These are phyloP conservation scores for Emydoidea blandingii DNA, from an alignment of 2,797 vertebrate genomes.

Conservation along the genomic window DNA sequence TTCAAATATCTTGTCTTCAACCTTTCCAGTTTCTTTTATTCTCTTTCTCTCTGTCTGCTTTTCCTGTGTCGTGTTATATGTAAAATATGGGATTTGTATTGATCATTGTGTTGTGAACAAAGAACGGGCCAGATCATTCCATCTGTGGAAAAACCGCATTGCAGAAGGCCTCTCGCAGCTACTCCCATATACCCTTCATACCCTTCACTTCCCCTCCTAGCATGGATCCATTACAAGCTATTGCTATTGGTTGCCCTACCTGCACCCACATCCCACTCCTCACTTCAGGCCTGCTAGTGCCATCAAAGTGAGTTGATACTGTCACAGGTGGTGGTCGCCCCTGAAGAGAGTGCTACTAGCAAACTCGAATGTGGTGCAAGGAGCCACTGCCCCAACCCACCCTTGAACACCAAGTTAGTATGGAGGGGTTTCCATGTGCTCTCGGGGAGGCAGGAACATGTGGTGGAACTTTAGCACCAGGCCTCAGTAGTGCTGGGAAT, in stretches of 20 bases:
- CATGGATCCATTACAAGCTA: neutral
- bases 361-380: neutral
- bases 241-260: neutral
- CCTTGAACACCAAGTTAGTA: neutral
- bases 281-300: neutral
- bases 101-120: neutral
- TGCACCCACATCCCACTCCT: accelerated
- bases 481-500: neutral
- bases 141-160: neutral
- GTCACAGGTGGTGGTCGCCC: neutral
- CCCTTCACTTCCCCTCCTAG: neutral
- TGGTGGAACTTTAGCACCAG: neutral
- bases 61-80: too few species aligned
- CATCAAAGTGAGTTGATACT: neutral
- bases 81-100: neutral
- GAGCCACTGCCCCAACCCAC: neutral
- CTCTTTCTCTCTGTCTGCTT: too few species aligned
- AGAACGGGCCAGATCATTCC: neutral
- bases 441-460: neutral
- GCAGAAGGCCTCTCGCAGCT: neutral
- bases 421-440: neutral
- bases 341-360: neutral
- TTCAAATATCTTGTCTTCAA: neutral
- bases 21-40: too few species aligned
- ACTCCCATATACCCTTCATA: neutral